Conservation (phyloP, 2,888 invertebrate genomes). For the Nomada ferruginata region DNA sequence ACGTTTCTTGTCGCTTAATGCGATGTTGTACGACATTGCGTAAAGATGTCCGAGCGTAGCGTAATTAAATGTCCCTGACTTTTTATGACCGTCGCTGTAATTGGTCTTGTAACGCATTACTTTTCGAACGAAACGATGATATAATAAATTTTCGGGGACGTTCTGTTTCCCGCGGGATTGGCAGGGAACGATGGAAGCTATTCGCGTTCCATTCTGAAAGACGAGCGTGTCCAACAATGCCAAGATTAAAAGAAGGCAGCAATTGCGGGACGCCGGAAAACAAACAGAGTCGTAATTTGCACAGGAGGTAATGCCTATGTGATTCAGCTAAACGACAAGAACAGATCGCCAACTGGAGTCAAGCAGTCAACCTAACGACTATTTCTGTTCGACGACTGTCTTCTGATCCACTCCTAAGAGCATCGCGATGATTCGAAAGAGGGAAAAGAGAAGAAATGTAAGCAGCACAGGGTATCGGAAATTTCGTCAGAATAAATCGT, state of each 20-base stretch:
- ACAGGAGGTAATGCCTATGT: not conserved
- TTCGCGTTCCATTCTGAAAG: no score
- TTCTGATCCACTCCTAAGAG: no score
- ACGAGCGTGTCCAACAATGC: not conserved
- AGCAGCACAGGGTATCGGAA: no score
- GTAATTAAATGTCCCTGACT: not conserved
- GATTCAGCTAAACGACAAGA: slow-evolving; percentile 14
- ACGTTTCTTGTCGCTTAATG: not conserved
- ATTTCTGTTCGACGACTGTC: no score
- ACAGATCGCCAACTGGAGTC: not conserved
- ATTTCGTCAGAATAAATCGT: not conserved
- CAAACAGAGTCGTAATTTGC: not conserved
- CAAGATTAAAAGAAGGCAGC: not conserved
- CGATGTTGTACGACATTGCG: not conserved
- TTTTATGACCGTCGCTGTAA: not conserved
- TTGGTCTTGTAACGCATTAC: not conserved
- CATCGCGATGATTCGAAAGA: no score
- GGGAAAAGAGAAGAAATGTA: no score
- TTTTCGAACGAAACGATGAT: not conserved
- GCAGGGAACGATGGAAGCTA: no score
- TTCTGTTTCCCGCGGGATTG: not conserved
- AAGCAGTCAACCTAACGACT: not conserved
- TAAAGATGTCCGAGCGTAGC: not conserved
- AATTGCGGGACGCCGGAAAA: slow-evolving; percentile 2
- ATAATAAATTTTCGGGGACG: not conserved